These are phyloP conservation scores for Craseonycteris thonglongyai DNA, from an alignment of 2,113 vertebrate genomes.

Conservation along the genomic window DNA sequence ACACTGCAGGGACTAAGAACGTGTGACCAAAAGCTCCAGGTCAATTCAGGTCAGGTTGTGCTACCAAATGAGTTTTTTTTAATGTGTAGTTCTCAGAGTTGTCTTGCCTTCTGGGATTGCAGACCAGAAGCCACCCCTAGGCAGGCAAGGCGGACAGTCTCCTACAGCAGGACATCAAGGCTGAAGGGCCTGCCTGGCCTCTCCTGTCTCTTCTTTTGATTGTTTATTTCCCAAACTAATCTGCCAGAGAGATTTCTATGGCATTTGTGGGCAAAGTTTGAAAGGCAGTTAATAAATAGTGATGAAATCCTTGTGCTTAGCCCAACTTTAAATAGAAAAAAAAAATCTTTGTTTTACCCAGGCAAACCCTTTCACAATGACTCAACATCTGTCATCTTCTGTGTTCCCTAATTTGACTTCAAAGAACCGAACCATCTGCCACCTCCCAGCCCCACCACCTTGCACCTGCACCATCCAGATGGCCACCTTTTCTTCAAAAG, in stretches of 20 bases:
- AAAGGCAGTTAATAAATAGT: conserved; percentile 34
- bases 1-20: not conserved
- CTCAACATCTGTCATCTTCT: conserved; percentile 56
- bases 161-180: not conserved
- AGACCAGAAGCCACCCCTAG: not conserved
- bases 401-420: conserved; percentile 35
- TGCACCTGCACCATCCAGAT: conserved; percentile 57
- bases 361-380: conserved; percentile 27
- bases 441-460: conserved; percentile 7
- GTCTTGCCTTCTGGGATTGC: not conserved
- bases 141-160: too few relatives aligned
- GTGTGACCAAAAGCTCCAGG: not conserved
- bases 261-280: not conserved
- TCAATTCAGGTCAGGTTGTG: not conserved
- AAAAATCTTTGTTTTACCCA: conserved; percentile 50
- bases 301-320: conserved; percentile 41
- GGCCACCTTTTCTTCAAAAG: conserved; percentile 49
- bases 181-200: not conserved
- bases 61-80: not conserved
- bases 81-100: not conserved
- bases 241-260: not conserved
- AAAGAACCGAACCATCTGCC: conserved; percentile 36
- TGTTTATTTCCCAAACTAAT: not conserved
- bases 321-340: not conserved
- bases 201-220: not conserved